These are phyloP conservation scores for Trematocara stigmaticum DNA, from an alignment of 2,113 vertebrate genomes.

Conservation along the genomic window DNA sequence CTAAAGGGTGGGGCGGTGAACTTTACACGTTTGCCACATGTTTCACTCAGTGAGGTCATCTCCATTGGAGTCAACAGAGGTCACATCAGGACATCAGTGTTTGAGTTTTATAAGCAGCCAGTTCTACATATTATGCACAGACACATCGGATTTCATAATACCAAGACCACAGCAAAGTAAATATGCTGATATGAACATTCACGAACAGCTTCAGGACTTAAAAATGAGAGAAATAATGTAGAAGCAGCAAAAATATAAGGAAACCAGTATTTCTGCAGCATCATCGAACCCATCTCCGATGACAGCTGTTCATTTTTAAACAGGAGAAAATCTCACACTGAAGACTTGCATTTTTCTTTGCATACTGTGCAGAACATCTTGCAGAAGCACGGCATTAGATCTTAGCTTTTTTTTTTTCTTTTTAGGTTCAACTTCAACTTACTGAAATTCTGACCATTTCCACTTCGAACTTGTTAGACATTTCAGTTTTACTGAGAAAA, in stretches of 20 bases:
- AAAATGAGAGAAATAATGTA: neutral
- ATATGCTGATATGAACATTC: neutral
- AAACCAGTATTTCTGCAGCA: neutral
- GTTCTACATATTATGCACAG: neutral
- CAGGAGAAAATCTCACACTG: neutral
- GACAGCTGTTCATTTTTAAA: neutral
- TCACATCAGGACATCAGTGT: neutral
- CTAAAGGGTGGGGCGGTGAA: neutral
- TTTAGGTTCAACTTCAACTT: neutral
- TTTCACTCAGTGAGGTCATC: neutral
- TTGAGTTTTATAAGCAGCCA: neutral
- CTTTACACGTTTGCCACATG: neutral
- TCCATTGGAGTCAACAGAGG: neutral
- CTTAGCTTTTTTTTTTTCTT: rapidly evolving
- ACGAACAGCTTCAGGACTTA: neutral
- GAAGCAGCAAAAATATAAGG: neutral
- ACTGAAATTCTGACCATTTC: neutral
- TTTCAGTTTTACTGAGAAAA: neutral
- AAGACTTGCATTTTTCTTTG: neutral
- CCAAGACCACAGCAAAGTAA: neutral
- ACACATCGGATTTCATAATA: neutral
- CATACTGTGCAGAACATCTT: neutral
- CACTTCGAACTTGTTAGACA: neutral
- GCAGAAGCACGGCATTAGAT: neutral
- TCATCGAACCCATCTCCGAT: neutral